A percentile compares a stretch with the other conserved stretches of the same genome.
These are phyloP conservation scores for Trematomus bernacchii DNA, from an alignment of 2,797 vertebrate genomes.

Conservation along the genomic window DNA sequence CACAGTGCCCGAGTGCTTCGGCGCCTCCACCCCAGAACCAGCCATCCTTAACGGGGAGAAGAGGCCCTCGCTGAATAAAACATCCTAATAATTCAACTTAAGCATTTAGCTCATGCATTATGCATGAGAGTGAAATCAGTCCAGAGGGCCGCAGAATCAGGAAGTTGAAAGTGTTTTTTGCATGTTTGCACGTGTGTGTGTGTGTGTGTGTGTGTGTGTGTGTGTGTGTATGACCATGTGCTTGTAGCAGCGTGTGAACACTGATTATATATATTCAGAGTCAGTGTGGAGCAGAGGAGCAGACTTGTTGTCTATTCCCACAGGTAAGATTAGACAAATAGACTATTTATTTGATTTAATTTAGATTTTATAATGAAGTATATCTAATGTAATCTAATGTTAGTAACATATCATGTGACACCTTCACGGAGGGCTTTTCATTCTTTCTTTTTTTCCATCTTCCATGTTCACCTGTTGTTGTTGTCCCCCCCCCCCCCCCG, in stretches of 20 bases:
- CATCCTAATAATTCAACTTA: constrained; percentile 79
- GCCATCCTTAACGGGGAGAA: constrained; percentile 32
- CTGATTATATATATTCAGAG: constrained; percentile 73
- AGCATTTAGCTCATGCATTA: constrained; percentile 75
- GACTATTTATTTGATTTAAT: background rate
- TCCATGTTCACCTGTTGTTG: no score
- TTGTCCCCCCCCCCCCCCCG: no score
- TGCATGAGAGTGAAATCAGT: constrained; percentile 70
- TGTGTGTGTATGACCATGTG: constrained; percentile 17
- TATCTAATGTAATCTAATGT: no score
- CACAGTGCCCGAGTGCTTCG: constrained; percentile 31
- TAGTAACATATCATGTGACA: no score
- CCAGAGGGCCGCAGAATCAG: constrained; percentile 56
- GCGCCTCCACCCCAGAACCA: constrained; percentile 2
- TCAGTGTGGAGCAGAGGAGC: constrained; percentile 28
- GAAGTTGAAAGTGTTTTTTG: constrained; percentile 53
- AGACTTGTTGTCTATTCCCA: constrained; percentile 10
- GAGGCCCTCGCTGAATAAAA: constrained; percentile 72
- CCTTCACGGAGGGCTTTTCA: no score
- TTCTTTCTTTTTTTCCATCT: no score
- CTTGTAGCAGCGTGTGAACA: constrained; percentile 17
- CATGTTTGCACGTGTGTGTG: constrained; percentile 22
- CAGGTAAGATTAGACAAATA: background rate
- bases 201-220: background rate
- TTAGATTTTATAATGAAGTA: no score